Evolutionary conservation across 2,113 vertebrate genomes (phyloP).

Genomic region (Sinocyclocheilus grahami): DNA sequence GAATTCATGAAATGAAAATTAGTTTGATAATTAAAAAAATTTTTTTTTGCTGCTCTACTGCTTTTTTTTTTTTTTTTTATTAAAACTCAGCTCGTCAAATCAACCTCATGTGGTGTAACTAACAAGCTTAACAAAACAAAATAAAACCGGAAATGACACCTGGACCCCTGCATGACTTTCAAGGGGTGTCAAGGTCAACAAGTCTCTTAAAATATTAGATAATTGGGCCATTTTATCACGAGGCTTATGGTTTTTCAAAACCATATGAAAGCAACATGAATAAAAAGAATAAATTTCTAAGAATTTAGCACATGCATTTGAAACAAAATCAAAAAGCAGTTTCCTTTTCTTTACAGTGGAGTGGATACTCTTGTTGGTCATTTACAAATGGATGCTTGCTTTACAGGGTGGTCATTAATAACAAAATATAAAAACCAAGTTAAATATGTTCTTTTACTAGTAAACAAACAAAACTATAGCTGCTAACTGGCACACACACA

Average conservation of each 20-base stretch:
- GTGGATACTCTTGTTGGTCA: background rate
- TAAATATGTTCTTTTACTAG: background rate
- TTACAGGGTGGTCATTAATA: background rate
- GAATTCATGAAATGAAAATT: background rate
- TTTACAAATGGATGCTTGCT: background rate
- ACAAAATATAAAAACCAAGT: background rate
- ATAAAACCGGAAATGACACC: background rate
- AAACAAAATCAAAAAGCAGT: background rate
- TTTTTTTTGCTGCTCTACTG: background rate
- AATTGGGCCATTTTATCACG: background rate
- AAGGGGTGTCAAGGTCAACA: background rate
- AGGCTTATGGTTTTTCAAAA: background rate
- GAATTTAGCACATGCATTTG: background rate
- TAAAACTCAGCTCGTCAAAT: background rate
- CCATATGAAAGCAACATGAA: background rate
- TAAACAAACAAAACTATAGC: background rate
- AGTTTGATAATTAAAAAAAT: no score
- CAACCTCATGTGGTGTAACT: background rate
- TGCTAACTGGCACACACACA: slow-evolving; percentile 8
- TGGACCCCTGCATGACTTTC: background rate
- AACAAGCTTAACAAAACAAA: background rate
- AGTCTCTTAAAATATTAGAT: background rate
- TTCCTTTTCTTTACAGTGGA: background rate
- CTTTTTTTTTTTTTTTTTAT: no score
- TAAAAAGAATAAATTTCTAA: background rate